Evolutionary conservation across 2,113 vertebrate genomes (phyloP).

Genomic region (Meles meles): DNA sequence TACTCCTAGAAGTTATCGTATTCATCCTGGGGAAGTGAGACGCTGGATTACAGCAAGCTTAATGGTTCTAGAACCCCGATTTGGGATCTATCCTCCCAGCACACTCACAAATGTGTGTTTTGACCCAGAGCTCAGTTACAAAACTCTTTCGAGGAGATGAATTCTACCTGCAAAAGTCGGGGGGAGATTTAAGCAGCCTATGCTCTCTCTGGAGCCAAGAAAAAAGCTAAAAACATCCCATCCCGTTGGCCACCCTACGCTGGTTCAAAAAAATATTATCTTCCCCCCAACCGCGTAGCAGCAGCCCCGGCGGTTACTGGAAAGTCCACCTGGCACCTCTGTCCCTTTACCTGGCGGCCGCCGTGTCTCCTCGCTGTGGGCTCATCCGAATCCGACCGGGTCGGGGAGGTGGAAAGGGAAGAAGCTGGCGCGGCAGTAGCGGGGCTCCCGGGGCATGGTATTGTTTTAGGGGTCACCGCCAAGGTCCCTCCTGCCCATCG

Average conservation of each 20-base stretch:
- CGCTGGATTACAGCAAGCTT: neutral
- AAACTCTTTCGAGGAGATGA: neutral
- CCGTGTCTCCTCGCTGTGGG: neutral
- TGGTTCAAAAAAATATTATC: fast-evolving
- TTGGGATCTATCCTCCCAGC: neutral
- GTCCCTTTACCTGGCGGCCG: slow-evolving; percentile 75
- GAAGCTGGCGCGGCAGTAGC: slow-evolving; percentile 66
- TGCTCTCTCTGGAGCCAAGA: neutral
- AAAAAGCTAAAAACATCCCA: neutral
- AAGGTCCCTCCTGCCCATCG: slow-evolving; percentile 80
- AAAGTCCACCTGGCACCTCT: slow-evolving; percentile 26
- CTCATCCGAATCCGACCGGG: slow-evolving; percentile 85
- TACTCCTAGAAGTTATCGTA: slow-evolving; percentile 32
- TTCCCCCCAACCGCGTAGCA: no score
- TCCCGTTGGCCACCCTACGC: neutral
- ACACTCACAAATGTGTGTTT: neutral
- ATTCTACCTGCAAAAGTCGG: neutral
- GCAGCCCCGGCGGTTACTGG: neutral
- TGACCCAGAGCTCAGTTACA: neutral
- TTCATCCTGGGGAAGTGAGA: neutral
- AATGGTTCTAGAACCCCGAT: neutral
- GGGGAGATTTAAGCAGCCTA: neutral
- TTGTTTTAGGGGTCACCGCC: slow-evolving; percentile 80
- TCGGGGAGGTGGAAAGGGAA: slow-evolving; percentile 82
- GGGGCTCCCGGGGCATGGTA: slow-evolving; percentile 82